Evolutionary conservation across 1,140 invertebrate genomes (phyloP), one percentile per base, ranked within the genome.

Genomic region (Zaprionus inermis): DNA sequence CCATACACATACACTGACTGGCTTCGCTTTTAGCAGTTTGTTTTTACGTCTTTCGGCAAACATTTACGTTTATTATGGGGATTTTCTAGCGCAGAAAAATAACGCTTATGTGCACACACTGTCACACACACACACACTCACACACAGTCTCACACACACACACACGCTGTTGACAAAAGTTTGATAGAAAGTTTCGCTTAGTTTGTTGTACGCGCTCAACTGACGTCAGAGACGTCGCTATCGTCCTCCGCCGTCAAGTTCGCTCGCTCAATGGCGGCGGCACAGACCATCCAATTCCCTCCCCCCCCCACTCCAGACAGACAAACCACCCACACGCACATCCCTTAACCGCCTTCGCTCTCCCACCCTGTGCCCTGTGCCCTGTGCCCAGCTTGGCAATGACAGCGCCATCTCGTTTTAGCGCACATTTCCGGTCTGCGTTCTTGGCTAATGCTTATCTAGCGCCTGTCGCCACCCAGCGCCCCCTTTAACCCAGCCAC

Each of bases 71-170:
- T 90, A 90, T 90, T 90, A 90, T 90, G 69, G 71, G 70, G 81
- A 90, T 85, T 90, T 90, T 90, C 81, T 90, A 90, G 85, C 86
- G 85, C 85, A 90, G 86, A 90, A 90, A 90, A 90, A 85, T 90
- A 90, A 81, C 85, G 80, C 85, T 90, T 85, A 85, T 83, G 69
- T 76, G 68, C 54, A 32, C 57, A 76, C 76, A 72, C 61, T 61
- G 51, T 51, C 44, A 56, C 28, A 65, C 46, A 44, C 36, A 32
- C 60, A 64, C 44, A 60, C 16, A 51, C 46, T 49, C 36, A 58
- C 56, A 11, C 58, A 30, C 14, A 55, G 30, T 59, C 20, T 49
- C n/a, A 4, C 16, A 64, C 9, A 61, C 24, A 64, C 36, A 46
- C 24, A 57, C 16, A 10, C 28, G 55, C 16, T 56, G 66, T 69